Base-by-base conservation (phyloP, 1,140 invertebrate genomes). In the Conus ventricosus region DNA sequence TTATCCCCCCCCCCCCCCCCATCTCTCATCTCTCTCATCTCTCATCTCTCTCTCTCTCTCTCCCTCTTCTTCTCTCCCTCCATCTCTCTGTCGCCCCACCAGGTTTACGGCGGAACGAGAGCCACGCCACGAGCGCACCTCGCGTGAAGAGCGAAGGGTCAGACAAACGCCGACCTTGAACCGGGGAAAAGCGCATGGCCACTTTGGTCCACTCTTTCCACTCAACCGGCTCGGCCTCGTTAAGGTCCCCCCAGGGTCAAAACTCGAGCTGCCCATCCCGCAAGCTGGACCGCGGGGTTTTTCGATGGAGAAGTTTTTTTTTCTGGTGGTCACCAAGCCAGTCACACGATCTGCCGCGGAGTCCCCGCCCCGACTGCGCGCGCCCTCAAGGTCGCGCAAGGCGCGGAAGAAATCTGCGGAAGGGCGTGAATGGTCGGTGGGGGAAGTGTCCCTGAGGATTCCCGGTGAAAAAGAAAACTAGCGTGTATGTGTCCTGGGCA, bases 241-340 rank as follows among this genome's bases (percentile, higher is more conserved):
- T 17, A 84, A 88, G 25, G 92, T 87, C 5, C 94, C 5, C 94
- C 94, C 0, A 89, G 93, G 51, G 93, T 95, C 8, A 95, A 95
- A 93, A 85, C 86, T 88, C 27, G 94, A 94, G 94, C 91, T 17
- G 90, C 91, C 84, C 86, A 85, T 3, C 92, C 91, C 88, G 93
- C 93, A 8, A 87, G 15, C 80, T 94, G n/a, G 93, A 91, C 78
- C 88, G 83, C n/a, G 94, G 94, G 23, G n/a, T n/a, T n/a, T 80
- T 88, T 15, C 89, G 94, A 92, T 94, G 93, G 90, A 87, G 27
- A 88, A 90, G 23, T n/a, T n/a, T n/a, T n/a, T n/a, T n/a, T n/a
- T n/a, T n/a, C 84, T 94, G 82, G 89, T 94, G 90, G n/a, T n/a
- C n/a, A n/a, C n/a, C 90, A 93, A 82, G 92, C 93, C 25, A 89